Percentiles rank a stretch among this genome's conserved stretches.
Conservation (phyloP, 2,113 vertebrate species). For the Bubo bubo region DNA sequence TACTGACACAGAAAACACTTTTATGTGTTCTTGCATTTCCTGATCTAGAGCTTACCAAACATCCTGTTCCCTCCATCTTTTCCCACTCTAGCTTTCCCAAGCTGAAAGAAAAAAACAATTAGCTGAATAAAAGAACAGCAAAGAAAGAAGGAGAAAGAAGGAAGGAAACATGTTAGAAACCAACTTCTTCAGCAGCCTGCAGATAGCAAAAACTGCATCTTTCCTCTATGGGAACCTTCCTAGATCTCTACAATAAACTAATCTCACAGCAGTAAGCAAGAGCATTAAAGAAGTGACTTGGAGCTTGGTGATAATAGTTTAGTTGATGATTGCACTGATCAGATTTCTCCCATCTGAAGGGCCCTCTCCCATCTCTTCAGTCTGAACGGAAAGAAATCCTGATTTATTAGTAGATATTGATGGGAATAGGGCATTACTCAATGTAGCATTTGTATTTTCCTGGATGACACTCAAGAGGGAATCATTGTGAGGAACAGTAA, state of each 20-base stretch:
- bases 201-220: not conserved
- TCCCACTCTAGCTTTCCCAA: not conserved
- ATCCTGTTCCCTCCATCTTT: not conserved
- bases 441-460: not conserved
- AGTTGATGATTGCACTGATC: not conserved
- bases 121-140: not conserved
- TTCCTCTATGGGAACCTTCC: not conserved
- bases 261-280: not conserved
- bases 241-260: not conserved
- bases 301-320: not conserved
- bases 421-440: not conserved
- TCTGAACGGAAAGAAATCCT: not conserved
- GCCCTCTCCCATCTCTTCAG: not conserved
- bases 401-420: not conserved
- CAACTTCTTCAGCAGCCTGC: not conserved
- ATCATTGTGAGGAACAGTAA: not conserved
- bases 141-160: not conserved
- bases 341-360: not conserved
- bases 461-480: not conserved
- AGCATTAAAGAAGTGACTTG: not conserved
- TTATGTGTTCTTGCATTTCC: not conserved
- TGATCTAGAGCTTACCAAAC: not conserved
- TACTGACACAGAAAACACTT: not conserved
- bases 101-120: not conserved
- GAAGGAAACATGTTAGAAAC: not conserved